Evolutionary conservation across 2,113 vertebrate genomes (phyloP), one percentile per base, ranked within the genome.

Genomic region (Thalassarche chlororhynchos): DNA sequence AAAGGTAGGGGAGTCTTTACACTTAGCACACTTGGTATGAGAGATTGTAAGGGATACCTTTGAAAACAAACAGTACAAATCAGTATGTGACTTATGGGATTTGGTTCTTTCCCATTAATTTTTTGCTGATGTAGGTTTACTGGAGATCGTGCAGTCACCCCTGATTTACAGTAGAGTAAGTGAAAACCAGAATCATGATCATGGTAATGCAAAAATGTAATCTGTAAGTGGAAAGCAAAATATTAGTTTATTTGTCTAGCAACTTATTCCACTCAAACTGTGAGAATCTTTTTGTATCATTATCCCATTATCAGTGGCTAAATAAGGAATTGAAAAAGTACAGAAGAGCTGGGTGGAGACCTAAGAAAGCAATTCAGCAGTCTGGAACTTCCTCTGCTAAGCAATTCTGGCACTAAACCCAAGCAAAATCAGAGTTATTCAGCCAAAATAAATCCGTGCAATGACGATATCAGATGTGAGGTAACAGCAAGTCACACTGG

Each of bases 371-470:
- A 97, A 86, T 95, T 98, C 93, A 98, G 84, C 96, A 96, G 84
- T 89, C 96, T 97, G 89, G 95, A 96, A 96, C 97, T 98, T 98
- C 94, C 97, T 98, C 93, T 96, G 64, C 92, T 98, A 87, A 96
- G 96, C 93, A 93, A 66, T 92, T 98, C 96, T 98, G 96, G 97
- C 98, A 98, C 58, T 89, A 89, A 92, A 78, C 80, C 58, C 62
- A 95, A 96, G 92, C 85, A 77, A 90, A 97, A 96, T 84, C 91
- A 93, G 83, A 93, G 84, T 52, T 68, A 77, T 62, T 85, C 68
- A 74, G 97, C 97, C 97, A 98, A 98, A 97, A 96, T 97, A 98
- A 98, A 98, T 96, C 70, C 14, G 7, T 88, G 81, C 93, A 90
- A 89, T 97, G 96, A 97, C 3, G 84, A 55, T 97, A 96, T 98